phyloP scores from a whole-genome alignment of 2,888 invertebrate species.

The Drosophila melanosoma region DNA sequence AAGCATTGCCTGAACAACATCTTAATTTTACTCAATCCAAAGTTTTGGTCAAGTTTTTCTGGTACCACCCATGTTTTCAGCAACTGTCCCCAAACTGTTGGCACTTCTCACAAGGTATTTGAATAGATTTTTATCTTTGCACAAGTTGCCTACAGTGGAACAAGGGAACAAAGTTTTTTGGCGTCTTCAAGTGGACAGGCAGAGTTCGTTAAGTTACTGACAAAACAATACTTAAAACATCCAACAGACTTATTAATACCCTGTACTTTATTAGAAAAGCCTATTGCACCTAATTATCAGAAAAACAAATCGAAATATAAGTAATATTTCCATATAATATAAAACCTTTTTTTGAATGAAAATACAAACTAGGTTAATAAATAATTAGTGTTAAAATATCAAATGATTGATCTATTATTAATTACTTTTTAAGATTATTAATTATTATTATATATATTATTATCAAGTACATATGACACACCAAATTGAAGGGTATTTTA shows the following conservation, averaged over 20 bases:
- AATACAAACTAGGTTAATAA: not conserved
- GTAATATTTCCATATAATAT: not conserved
- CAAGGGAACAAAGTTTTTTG: slow-evolving; percentile 45
- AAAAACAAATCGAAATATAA: not conserved
- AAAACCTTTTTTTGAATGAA: not conserved
- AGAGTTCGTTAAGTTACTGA: slow-evolving; percentile 13
- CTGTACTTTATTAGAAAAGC: not conserved
- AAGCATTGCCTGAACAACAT: not conserved
- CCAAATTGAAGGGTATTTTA: too few species aligned
- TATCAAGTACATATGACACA: too few species aligned
- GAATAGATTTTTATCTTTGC: slow-evolving; percentile 22
- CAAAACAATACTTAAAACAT: slow-evolving; percentile 4
- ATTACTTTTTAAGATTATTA: too few species aligned
- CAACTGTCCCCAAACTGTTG: slow-evolving; percentile 16
- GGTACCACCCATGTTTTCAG: slow-evolving; percentile 2
- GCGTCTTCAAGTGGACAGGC: slow-evolving; percentile 35
- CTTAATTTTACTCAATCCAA: not conserved
- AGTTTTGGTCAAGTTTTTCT: slow-evolving; percentile 7
- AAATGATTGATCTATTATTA: too few species aligned
- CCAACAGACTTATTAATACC: not conserved
- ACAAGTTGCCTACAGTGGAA: slow-evolving; percentile 25
- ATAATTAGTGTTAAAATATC: not conserved
- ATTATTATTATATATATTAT: too few species aligned
- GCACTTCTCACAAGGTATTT: slow-evolving; percentile 18
- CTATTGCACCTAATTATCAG: not conserved